phyloP scores from a whole-genome alignment of 2,113 vertebrate species.

The Archilochus colubris region DNA sequence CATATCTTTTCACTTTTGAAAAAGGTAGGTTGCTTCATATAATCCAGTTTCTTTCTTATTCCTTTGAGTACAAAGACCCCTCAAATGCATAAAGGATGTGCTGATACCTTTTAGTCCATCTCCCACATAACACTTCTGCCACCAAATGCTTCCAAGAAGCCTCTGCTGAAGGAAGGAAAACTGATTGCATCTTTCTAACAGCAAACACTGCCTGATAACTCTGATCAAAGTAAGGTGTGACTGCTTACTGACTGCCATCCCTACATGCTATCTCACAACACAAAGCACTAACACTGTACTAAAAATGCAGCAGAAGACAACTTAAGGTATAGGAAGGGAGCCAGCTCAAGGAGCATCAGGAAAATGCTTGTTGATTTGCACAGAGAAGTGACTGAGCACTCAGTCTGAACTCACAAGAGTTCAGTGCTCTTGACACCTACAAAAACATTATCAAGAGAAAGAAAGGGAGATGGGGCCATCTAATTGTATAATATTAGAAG shows the following conservation, averaged over 20 bases:
- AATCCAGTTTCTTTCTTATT: background rate
- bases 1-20: background rate
- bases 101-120: background rate
- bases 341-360: background rate
- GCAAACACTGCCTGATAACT: background rate
- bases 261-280: background rate
- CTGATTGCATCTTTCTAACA: background rate
- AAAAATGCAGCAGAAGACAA: background rate
- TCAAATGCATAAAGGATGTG: background rate
- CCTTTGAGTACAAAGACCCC: background rate
- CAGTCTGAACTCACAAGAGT: background rate
- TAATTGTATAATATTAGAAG: constrained; percentile 64
- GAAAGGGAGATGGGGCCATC: constrained; percentile 51
- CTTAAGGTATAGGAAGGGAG: background rate
- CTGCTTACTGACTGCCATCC: background rate
- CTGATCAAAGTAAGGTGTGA: background rate
- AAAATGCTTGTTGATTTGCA: background rate
- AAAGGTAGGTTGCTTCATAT: background rate
- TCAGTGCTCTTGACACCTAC: constrained; percentile 58
- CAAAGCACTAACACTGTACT: background rate
- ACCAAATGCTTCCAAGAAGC: background rate
- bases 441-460: constrained; percentile 57
- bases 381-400: background rate
- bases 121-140: background rate
- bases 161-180: background rate